Evolutionary conservation across 2,113 vertebrate species (phyloP).

Genomic region (Salvelinus namaycush): DNA sequence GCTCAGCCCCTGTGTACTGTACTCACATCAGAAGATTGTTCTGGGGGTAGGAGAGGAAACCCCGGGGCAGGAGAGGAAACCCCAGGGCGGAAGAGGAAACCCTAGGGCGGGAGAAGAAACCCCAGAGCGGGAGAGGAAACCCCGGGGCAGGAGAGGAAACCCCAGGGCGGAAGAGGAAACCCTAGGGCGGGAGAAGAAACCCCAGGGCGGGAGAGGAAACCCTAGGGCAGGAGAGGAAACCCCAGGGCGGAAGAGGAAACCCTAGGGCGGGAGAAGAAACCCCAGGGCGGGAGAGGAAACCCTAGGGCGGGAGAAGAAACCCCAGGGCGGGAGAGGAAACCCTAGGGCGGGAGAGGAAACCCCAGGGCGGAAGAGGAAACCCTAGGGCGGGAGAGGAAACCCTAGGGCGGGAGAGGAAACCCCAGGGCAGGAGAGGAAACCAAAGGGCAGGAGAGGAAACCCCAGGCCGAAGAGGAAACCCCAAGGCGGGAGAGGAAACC

Average conservation of each 20-base stretch:
- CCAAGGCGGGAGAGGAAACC: no score
- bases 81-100: no score
- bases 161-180: background rate
- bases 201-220: conserved; percentile 13
- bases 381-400: background rate
- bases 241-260: no score
- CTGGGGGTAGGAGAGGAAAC: conserved; percentile 23
- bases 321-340: background rate
- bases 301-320: conserved; percentile 9
- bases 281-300: background rate
- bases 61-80: conserved; percentile 5
- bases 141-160: no score
- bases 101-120: conserved; percentile 12
- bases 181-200: background rate
- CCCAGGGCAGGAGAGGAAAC: background rate
- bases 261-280: background rate
- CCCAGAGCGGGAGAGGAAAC: background rate
- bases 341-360: no score
- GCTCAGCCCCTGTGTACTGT: no score
- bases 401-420: conserved; percentile 10
- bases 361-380: background rate
- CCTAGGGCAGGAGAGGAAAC: background rate
- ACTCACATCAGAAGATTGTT: conserved; percentile 68
- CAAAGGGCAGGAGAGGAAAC: background rate
- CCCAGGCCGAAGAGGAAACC: background rate